A percentile compares a stretch with the other conserved stretches of the same genome.
Evolutionary conservation across 2,113 vertebrate species (phyloP).

Genomic region (Panthera uncia): DNA sequence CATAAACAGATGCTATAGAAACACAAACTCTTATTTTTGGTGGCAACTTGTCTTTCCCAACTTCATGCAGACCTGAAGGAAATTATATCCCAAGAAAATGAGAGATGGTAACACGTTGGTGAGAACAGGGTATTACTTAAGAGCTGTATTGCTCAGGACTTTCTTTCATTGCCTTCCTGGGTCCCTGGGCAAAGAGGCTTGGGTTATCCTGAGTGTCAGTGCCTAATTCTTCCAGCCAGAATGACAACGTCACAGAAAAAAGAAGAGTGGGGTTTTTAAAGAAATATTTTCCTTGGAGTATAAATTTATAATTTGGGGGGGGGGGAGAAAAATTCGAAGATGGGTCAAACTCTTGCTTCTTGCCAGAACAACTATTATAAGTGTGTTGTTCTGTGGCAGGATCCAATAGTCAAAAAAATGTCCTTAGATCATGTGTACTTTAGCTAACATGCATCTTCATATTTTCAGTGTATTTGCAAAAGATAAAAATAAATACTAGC

Average conservation of each 20-base stretch:
- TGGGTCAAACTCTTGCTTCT: neutral
- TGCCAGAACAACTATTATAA: neutral
- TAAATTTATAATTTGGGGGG: neutral
- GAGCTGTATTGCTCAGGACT: neutral
- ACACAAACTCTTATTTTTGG: slow-evolving; percentile 39
- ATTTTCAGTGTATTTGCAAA: neutral
- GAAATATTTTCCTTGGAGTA: neutral
- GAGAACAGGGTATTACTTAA: neutral
- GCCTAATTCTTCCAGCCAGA: neutral
- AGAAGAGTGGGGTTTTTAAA: neutral
- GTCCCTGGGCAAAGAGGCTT: neutral
- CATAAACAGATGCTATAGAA: slow-evolving; percentile 49
- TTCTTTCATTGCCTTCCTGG: neutral
- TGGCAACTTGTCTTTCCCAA: neutral
- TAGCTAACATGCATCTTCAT: neutral
- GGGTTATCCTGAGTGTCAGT: neutral
- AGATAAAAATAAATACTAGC: neutral
- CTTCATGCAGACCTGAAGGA: neutral
- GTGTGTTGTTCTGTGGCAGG: neutral
- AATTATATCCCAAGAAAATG: neutral
- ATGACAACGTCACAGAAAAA: neutral
- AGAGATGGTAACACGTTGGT: neutral
- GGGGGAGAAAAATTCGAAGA: neutral
- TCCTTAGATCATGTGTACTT: neutral
- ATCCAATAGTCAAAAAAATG: neutral